Evolutionary conservation across 2,113 vertebrate species (phyloP), one percentile per base, ranked within the genome.

Genomic region (Clarias macrocephalus): DNA sequence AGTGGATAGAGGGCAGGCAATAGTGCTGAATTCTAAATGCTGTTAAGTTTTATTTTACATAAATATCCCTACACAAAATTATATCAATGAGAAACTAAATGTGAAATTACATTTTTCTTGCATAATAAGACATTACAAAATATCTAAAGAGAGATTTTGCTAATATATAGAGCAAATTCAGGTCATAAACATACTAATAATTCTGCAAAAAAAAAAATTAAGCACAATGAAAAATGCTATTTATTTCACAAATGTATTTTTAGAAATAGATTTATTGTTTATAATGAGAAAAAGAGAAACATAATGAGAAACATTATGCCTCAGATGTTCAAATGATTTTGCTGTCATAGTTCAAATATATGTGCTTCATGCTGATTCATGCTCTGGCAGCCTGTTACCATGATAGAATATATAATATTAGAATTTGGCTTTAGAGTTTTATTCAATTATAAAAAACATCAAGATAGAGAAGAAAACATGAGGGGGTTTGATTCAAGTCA

Each of bases 331-430:
- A 56, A 0, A 57, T 1, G 2, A 80, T 30, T 57, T 57, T 19
- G n/a, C 54, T 18, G 9, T 57, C 10, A 16, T 15, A 79, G 54
- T 80, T 33, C 15, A 33, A 70, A 16, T 33, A 33, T 70, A 70
- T n/a, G 13, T 30, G 28, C 16, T 70, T 33, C 66, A 70, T 33
- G 66, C 82, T 84, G 82, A 72, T 84, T 84, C 82, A 37, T 70
- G 33, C n/a, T 11, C 42, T 70, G 62, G 63, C 37, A 52, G 28
- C 15, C 82, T 23, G 48, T 70, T 54, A 48, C 63, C 65, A 70
- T 70, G 82, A n/a, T 70, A 33, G 65, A 84, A 57, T 57, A 84
- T 37, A 84, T 7, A 72, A 25, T 59, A 19, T 72, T n/a, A n/a
- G n/a, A n/a, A n/a, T n/a, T n/a, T n/a, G n/a, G n/a, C 48, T 21